Evolutionary conservation across 2,888 invertebrate species (phyloP).

Genomic region (Epinotia brunnichana): DNA sequence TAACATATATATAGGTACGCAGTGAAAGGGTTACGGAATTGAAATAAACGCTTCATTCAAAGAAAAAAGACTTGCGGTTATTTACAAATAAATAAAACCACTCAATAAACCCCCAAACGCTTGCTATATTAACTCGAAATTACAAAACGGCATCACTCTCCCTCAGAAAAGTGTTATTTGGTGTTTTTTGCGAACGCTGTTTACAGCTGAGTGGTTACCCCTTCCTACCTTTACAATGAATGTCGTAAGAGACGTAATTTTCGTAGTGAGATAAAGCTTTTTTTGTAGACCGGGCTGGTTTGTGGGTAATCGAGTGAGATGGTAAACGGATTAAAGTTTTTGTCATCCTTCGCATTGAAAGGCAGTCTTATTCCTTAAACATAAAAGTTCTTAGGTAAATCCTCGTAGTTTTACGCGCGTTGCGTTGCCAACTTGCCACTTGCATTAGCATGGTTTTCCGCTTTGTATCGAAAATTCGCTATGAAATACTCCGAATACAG

Average conservation of each 20-base stretch:
- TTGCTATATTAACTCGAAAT: conserved; percentile 2
- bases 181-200: conserved; percentile 50
- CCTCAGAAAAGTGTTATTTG: conserved; percentile 47
- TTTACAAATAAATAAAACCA: conserved; percentile 1
- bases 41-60: no score
- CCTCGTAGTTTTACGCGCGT: no score
- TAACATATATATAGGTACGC: no score
- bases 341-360: not conserved
- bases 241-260: not conserved
- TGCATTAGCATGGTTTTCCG: no score
- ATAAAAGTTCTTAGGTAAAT: no score
- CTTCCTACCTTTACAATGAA: not conserved
- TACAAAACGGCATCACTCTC: conserved; percentile 19
- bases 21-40: no score
- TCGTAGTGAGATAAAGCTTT: not conserved
- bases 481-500: no score
- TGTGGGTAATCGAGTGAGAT: conserved; percentile 2
- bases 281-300: not conserved
- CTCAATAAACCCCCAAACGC: conserved; percentile 6
- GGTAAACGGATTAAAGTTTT: not conserved
- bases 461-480: no score
- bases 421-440: no score
- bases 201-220: conserved; percentile 50
- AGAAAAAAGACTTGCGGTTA: not conserved
- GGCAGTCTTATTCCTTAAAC: not conserved